phyloP scores from a whole-genome alignment of 2,888 invertebrate species.

The Leptopilina syphax region DNA sequence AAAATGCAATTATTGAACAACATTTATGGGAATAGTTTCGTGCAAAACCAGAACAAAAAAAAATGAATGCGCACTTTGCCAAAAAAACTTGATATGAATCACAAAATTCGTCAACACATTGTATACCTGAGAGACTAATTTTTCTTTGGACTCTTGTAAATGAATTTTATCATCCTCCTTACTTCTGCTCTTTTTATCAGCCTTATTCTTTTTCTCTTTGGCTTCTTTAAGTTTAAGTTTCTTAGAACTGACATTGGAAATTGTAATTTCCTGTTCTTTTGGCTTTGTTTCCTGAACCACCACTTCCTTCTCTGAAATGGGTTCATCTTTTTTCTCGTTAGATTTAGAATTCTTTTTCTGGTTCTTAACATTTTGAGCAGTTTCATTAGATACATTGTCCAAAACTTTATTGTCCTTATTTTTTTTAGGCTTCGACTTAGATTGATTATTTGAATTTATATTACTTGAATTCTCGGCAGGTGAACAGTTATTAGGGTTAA shows the following conservation, averaged over 20 bases:
- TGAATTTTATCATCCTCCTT: constrained; percentile 60
- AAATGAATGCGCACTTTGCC: constrained; percentile 44
- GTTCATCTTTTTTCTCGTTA: constrained; percentile 55
- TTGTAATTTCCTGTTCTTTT: constrained; percentile 5
- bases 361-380: constrained; percentile 29
- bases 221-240: constrained; percentile 70
- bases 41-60: constrained; percentile 24
- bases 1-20: constrained; percentile 7
- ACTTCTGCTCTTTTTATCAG: constrained; percentile 71
- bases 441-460: constrained; percentile 51
- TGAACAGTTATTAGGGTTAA: constrained; percentile 60
- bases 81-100: constrained; percentile 40
- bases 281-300: constrained; percentile 41
- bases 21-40: constrained; percentile 13
- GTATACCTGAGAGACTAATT: constrained; percentile 66
- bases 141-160: constrained; percentile 60
- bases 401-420: constrained; percentile 61
- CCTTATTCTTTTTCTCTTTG: constrained; percentile 74
- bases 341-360: constrained; percentile 31
- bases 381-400: constrained; percentile 10
- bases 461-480: constrained; percentile 55
- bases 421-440: constrained; percentile 60
- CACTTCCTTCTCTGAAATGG: constrained; percentile 28
- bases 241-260: constrained; percentile 46
- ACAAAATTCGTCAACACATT: constrained; percentile 50